phyloP scores from a whole-genome alignment of 2,888 invertebrate species.

The Xylophagus ater region DNA sequence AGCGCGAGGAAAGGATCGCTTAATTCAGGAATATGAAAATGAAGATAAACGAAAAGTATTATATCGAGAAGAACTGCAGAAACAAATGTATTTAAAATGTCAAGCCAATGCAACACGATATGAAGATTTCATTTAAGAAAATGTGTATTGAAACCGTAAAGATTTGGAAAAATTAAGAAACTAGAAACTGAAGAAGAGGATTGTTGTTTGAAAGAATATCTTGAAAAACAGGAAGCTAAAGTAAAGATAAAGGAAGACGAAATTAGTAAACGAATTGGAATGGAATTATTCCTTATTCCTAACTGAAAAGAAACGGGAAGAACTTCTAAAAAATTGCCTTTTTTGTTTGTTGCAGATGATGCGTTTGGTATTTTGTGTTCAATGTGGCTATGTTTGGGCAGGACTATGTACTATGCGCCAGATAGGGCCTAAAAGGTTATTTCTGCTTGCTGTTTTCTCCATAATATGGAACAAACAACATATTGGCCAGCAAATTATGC shows the following conservation, averaged over 20 bases:
- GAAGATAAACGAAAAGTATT: constrained; percentile 30
- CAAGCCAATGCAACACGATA: constrained; percentile 36
- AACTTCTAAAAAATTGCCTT: no score
- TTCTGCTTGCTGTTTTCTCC: no score
- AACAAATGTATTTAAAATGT: constrained; percentile 39
- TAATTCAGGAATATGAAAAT: constrained; percentile 21
- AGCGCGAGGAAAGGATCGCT: constrained; percentile 27
- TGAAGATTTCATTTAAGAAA: constrained; percentile 42
- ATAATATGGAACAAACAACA: no score
- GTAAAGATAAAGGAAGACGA: constrained; percentile 23
- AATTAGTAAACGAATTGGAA: constrained; percentile 24
- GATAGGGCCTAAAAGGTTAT: no score
- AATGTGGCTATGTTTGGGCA: no score
- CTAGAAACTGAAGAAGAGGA: constrained; percentile 38
- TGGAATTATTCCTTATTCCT: constrained; percentile 20
- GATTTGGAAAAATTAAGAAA: constrained; percentile 33
- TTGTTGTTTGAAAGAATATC: constrained; percentile 32
- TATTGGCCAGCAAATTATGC: no score
- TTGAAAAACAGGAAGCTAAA: constrained; percentile 33
- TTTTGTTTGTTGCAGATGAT: no score
- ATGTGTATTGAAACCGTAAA: constrained; percentile 38
- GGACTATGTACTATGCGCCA: no score
- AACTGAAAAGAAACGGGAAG: no score
- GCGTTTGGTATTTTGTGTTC: no score
- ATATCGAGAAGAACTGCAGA: constrained; percentile 38